Base-by-base conservation (phyloP, 2,797 vertebrate genomes). In the Sebastes minor region DNA sequence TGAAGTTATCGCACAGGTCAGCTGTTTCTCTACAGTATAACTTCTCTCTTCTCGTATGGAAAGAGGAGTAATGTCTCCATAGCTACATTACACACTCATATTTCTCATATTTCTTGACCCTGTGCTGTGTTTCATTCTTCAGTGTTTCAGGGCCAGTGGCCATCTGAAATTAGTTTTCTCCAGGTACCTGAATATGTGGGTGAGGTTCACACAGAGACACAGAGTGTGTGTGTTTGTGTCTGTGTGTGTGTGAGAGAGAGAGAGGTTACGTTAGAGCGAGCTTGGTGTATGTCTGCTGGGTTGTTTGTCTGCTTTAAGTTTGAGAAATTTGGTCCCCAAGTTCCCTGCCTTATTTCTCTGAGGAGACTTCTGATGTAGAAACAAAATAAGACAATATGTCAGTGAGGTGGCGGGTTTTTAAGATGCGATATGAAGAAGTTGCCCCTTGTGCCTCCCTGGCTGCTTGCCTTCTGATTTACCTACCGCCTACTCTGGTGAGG, bases 91-190 rank as follows among this genome's bases (percentile, higher is more conserved):
- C 53, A 70, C 55, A 12, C 35, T 64, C 62, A 46, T 68, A 69
- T 76, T 82, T 83, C 61, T 74, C 71, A n/a, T 56, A 71, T 90
- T 88, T 74, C 67, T 61, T 62, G 6, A 70, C 68, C 85, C 65
- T 64, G 53, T 81, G 86, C 84, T 78, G 60, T 76, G 69, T 84
- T 86, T 86, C 76, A 77, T 75, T 83, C 74, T 66, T 75, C 65
- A 62, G 70, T 62, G 32, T 82, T 90, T 80, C 84, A 85, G 72
- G 86, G 82, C 88, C 85, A 71, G 52, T 83, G 66, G 75, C 67
- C 68, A 32, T 72, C 69, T 88, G 86, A 88, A 94, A 94, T 92
- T 25, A 91, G 82, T 88, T 94, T 93, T 91, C 69, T 78, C 27
- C 5, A 66, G 75, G 70, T 83, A 81, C 80, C 84, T 74, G 22